These are phyloP conservation scores for Isichthys henryi DNA, from an alignment of 2,113 vertebrate genomes.

Conservation along the genomic window DNA sequence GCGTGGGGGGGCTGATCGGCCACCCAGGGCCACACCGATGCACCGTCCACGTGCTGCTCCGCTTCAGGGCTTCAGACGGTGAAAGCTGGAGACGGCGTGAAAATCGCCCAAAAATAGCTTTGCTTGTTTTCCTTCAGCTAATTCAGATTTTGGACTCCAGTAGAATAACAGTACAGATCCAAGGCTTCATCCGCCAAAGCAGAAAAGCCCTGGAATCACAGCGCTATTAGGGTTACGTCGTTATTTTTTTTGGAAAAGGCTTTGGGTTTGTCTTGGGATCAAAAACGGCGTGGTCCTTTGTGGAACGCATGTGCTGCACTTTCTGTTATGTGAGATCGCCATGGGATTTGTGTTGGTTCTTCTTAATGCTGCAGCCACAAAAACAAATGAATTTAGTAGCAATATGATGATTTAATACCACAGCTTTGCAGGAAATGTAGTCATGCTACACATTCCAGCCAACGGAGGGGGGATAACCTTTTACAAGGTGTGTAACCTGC, in stretches of 20 bases:
- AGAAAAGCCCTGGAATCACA: background rate
- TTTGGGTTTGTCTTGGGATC: background rate
- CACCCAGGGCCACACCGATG: background rate
- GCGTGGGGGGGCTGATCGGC: background rate
- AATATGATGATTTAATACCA: background rate
- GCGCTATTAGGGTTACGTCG: background rate
- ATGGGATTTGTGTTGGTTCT: background rate
- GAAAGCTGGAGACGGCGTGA: background rate
- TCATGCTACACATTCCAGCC: background rate
- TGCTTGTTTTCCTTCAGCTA: background rate
- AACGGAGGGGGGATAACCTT: background rate
- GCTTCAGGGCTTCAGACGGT: background rate
- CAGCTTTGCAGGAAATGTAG: background rate
- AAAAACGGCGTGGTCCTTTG: background rate
- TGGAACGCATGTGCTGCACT: background rate
- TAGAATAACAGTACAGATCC: background rate
- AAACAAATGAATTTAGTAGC: background rate
- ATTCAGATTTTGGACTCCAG: background rate
- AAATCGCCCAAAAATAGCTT: background rate
- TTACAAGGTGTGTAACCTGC: background rate
- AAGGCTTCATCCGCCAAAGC: background rate
- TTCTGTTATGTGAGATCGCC: background rate
- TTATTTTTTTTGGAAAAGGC: background rate
- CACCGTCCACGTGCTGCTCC: background rate
- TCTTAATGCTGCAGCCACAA: background rate